Evolutionary conservation across 2,888 invertebrate species (phyloP), one percentile per base, ranked within the genome.

Genomic region (Heliconius ethilla): DNA sequence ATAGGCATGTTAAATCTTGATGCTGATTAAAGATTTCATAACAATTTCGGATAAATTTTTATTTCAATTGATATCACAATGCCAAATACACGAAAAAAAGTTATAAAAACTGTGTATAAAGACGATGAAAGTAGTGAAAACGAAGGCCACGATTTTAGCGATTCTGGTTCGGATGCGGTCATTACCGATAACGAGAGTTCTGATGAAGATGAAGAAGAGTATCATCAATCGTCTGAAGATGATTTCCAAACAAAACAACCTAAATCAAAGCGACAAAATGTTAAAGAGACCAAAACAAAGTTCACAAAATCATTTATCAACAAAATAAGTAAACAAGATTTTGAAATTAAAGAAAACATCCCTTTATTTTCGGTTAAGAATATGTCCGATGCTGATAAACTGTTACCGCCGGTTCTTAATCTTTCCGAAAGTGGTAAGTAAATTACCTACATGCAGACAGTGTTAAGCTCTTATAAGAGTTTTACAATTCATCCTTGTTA

Each of bases 371-470:
- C 92, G 33, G 85, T 94, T 1, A 94, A 92, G 84, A 91, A 95
- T 86, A 85, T 95, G 75, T 91, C 93, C 37, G 94, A 92, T 74
- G 89, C 90, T 78, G 93, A 95, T 82, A 95, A 95, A 83, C 84
- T 93, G 62, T 83, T 95, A 78, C 95, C 95, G 62, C 84, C 92
- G 11, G 85, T 92, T 81, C 87, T 95, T 2, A 91, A 95, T 86
- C 88, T 95, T 63, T 95, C 95, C 72, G 95, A 95, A 86, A 95
- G 94, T 91, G 95, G 95, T 95, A 85, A 82, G 90, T 87, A 3
- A 27, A 29, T 63, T 63, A 15, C 11, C 51, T 51, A 18, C 7
- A 18, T 51, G 7, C 7, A 51, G 7, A 51, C 22, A 0, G 9
- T 22, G 51, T 22, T 51, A 51, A 51, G 18, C 51, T 51, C 18